phyloP scores from a whole-genome alignment of 2,888 invertebrate genomes.

The Plagiodera versicolora region DNA sequence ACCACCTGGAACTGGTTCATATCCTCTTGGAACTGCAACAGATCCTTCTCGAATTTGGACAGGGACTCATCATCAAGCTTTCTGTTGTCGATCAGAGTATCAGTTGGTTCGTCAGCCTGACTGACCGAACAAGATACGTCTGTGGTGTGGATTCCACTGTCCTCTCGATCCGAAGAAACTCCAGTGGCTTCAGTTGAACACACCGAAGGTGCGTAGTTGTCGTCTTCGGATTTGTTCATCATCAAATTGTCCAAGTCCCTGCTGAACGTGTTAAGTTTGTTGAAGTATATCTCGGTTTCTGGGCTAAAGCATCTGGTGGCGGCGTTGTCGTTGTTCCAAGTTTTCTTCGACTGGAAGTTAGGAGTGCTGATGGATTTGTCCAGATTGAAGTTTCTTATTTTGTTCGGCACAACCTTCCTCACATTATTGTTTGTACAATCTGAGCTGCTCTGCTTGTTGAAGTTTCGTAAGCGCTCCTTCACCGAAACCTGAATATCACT shows the following conservation, averaged over 20 bases:
- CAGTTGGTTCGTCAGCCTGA: constrained; percentile 74
- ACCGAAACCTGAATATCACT: constrained; percentile 40
- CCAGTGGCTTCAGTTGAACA: constrained; percentile 64
- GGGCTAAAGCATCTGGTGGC: constrained; percentile 57
- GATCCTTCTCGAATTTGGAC: constrained; percentile 29
- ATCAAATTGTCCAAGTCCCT: constrained; percentile 54
- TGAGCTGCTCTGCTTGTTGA: constrained; percentile 36
- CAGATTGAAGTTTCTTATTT: constrained; percentile 44
- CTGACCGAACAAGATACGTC: constrained; percentile 74
- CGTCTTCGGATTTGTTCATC: constrained; percentile 47
- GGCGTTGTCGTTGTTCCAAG: constrained; percentile 34
- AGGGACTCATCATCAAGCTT: constrained; percentile 35
- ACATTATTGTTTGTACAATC: constrained; percentile 31
- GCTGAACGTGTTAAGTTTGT: constrained; percentile 50
- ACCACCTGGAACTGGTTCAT: constrained; percentile 19
- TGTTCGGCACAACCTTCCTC: constrained; percentile 34
- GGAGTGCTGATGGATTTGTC: constrained; percentile 38
- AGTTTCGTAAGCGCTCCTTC: constrained; percentile 40
- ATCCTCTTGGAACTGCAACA: constrained; percentile 28
- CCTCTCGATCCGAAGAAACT: constrained; percentile 67
- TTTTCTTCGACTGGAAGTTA: constrained; percentile 31
- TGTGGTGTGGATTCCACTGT: constrained; percentile 78
- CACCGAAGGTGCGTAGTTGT: constrained; percentile 59
- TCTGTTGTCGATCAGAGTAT: constrained; percentile 51
- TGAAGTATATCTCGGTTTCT: constrained; percentile 59